Evolutionary conservation across 2,113 vertebrate species (phyloP).

Genomic region (Eleginops maclovinus): DNA sequence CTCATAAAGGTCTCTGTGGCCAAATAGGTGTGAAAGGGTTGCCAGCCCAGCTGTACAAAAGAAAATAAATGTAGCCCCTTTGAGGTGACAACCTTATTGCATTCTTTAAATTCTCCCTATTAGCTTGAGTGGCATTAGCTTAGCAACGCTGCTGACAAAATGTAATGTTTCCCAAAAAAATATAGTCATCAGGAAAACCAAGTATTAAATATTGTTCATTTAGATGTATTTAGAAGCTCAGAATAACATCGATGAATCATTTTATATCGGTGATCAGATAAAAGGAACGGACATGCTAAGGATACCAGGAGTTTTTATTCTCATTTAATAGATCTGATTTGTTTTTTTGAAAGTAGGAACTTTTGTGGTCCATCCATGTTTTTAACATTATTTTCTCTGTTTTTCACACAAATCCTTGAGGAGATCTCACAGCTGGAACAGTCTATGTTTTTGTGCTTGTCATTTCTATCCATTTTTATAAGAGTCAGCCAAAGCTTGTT

Average conservation of each 20-base stretch:
- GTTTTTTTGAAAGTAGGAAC: conserved; percentile 28
- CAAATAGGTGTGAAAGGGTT: conserved; percentile 74
- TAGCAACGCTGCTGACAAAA: conserved; percentile 1
- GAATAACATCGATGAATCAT: conserved; percentile 23
- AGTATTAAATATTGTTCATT: conserved; percentile 18
- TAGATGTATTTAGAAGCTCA: conserved; percentile 28
- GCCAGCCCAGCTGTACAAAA: conserved; percentile 71
- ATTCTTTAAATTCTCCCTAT: conserved; percentile 46
- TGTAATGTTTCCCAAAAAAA: conserved; percentile 14
- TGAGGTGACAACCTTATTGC: conserved; percentile 46
- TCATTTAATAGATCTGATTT: conserved; percentile 8
- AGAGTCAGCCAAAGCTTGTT: conserved; percentile 44
- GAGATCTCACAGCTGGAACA: conserved; percentile 28
- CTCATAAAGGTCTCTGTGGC: conserved; percentile 55
- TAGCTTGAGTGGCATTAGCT: conserved; percentile 33
- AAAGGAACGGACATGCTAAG: not conserved
- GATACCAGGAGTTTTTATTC: not conserved
- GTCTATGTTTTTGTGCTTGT: conserved; percentile 33
- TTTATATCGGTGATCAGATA: not conserved
- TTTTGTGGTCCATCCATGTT: conserved; percentile 2
- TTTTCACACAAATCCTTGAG: conserved; percentile 35
- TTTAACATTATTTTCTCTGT: not conserved
- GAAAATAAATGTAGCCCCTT: conserved; percentile 34
- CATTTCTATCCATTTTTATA: conserved; percentile 32
- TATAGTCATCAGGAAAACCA: conserved; percentile 1